A percentile compares a stretch with the other conserved stretches of the same genome.
Evolutionary conservation across 1,140 invertebrate genomes (phyloP).

Genomic region (Listronotus oregonensis): DNA sequence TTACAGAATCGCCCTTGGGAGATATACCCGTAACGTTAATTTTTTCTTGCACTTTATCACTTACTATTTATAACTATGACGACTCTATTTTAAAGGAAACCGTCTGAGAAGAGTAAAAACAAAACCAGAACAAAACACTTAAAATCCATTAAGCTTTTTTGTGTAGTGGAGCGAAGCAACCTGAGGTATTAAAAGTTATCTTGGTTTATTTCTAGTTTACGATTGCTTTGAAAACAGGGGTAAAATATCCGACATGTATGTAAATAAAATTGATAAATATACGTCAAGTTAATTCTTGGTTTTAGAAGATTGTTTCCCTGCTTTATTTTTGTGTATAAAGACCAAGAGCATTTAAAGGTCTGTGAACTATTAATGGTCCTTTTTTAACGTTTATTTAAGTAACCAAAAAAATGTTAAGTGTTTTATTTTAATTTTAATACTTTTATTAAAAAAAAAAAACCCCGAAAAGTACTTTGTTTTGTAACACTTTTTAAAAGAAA

Average conservation of each 20-base stretch:
- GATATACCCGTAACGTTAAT: background rate
- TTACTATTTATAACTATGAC: constrained; percentile 19
- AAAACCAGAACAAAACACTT: constrained; percentile 22
- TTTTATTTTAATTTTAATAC: too few relatives aligned
- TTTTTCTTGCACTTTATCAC: constrained; percentile 15
- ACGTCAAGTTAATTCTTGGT: background rate
- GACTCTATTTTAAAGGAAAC: constrained; percentile 13
- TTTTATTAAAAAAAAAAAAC: too few relatives aligned
- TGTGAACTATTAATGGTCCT: too few relatives aligned
- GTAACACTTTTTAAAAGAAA: too few relatives aligned
- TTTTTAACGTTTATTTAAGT: too few relatives aligned
- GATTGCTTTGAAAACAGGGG: constrained; percentile 1
- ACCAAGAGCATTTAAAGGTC: too few relatives aligned
- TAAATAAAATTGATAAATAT: constrained; percentile 9
- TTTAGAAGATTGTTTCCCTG: too few relatives aligned
- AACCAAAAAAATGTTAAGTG: too few relatives aligned
- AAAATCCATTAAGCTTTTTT: constrained; percentile 19
- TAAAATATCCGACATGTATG: constrained; percentile 4
- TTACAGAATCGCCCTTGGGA: background rate
- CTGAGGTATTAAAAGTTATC: constrained; percentile 9
- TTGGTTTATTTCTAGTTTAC: constrained; percentile 4
- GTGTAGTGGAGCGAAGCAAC: constrained; percentile 5
- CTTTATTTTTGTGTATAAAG: too few relatives aligned
- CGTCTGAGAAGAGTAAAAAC: constrained; percentile 10
- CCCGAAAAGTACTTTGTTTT: too few relatives aligned